Conservation (phyloP, 2,888 invertebrate genomes). For the Hoplodrina ambigua region DNA sequence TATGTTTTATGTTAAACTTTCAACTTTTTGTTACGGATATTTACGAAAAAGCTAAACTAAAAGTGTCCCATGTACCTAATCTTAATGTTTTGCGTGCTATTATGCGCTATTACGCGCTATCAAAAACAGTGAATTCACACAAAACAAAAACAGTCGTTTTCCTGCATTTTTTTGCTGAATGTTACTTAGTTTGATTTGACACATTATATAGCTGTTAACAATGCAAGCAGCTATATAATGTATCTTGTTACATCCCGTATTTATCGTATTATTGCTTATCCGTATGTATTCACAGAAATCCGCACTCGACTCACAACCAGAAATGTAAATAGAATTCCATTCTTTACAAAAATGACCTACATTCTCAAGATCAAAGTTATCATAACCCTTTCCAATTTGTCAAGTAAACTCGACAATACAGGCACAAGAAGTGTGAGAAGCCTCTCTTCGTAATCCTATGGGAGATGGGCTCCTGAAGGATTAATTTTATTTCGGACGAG, state of each 20-base stretch:
- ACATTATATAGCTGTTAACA: too few relatives aligned
- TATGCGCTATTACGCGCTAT: too few relatives aligned
- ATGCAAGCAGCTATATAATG: neutral
- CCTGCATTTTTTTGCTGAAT: too few relatives aligned
- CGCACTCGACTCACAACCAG: neutral
- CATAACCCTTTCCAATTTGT: constrained; percentile 51
- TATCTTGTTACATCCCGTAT: neutral
- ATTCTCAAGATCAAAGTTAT: constrained; percentile 18
- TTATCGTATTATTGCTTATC: too few relatives aligned
- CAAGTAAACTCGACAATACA: constrained; percentile 33
- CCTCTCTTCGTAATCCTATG: constrained; percentile 44
- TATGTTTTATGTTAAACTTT: too few relatives aligned
- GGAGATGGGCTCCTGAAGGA: constrained; percentile 44
- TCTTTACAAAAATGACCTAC: constrained; percentile 21
- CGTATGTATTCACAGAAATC: neutral
- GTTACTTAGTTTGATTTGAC: too few relatives aligned
- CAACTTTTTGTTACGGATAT: too few relatives aligned
- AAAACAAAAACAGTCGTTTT: too few relatives aligned
- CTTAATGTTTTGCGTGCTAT: too few relatives aligned
- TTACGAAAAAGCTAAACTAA: too few relatives aligned
- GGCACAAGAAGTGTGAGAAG: constrained; percentile 20
- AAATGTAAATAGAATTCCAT: constrained; percentile 19
- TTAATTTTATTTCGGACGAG: constrained; percentile 63
- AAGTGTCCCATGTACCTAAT: too few relatives aligned
- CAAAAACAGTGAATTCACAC: too few relatives aligned